Evolutionary conservation across 1,140 invertebrate species (phyloP).

Genomic region (Sminthurides bifidus): DNA sequence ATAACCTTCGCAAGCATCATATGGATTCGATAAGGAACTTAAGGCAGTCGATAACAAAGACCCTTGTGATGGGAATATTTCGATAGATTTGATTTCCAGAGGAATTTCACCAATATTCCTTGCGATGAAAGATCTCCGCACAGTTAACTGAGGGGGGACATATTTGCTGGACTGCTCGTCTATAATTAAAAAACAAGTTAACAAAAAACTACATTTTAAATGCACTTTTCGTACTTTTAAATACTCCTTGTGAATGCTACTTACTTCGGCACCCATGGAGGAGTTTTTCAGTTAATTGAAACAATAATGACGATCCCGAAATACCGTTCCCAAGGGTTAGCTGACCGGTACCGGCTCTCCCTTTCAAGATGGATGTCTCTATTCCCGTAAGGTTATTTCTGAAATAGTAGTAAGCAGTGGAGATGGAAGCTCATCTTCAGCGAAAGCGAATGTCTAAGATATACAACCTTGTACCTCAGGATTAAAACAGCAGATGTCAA

Average conservation of each 20-base stretch:
- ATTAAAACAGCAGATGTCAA: slow-evolving; percentile 21
- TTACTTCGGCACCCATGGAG: slow-evolving; percentile 66
- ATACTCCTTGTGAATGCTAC: slow-evolving; percentile 19
- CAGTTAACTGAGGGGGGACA: slow-evolving; percentile 55
- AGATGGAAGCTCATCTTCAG: background rate
- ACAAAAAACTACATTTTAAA: background rate
- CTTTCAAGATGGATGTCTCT: slow-evolving; percentile 68
- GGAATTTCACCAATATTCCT: slow-evolving; percentile 75
- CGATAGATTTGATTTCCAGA: slow-evolving; percentile 42
- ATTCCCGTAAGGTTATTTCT: slow-evolving; percentile 90
- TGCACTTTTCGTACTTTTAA: background rate
- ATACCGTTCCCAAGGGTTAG: slow-evolving; percentile 83
- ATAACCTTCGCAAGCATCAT: slow-evolving; percentile 65
- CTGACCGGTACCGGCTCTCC: slow-evolving; percentile 68
- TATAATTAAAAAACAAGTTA: slow-evolving; percentile 32
- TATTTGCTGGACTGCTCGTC: slow-evolving; percentile 43
- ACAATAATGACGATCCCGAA: slow-evolving; percentile 60
- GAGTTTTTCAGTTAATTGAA: slow-evolving; percentile 74
- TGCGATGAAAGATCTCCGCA: slow-evolving; percentile 73
- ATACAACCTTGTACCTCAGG: slow-evolving; percentile 6
- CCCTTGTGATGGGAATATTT: slow-evolving; percentile 27
- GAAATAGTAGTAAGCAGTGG: slow-evolving; percentile 27
- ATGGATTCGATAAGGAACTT: slow-evolving; percentile 57
- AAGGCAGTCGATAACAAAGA: slow-evolving; percentile 22
- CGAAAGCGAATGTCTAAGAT: background rate